A percentile compares a stretch with the other conserved stretches of the same genome.
These are phyloP conservation scores for Corydoras sp. DNA, from an alignment of 2,113 vertebrate genomes.

Conservation along the genomic window DNA sequence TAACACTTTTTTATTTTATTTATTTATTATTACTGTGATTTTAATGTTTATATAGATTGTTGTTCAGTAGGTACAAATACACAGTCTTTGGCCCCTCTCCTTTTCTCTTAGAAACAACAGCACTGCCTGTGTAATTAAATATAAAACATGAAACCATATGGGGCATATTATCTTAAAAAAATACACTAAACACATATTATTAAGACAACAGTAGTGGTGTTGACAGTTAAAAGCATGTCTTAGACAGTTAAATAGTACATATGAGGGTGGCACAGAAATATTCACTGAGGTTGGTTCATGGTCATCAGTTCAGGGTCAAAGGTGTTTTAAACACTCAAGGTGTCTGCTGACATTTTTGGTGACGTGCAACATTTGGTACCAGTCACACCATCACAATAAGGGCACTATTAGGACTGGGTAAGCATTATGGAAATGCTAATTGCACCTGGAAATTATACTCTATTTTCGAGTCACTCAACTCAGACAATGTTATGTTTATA, in stretches of 20 bases:
- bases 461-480: slow-evolving; percentile 3
- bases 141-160: too few species aligned
- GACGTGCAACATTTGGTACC: slow-evolving; percentile 32
- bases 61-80: too few species aligned
- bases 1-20: too few species aligned
- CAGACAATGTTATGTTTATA: too few species aligned
- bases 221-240: slow-evolving; percentile 3
- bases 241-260: slow-evolving; percentile 18
- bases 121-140: too few species aligned
- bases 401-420: slow-evolving; percentile 11
- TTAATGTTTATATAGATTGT: too few species aligned
- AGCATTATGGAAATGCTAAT: slow-evolving; percentile 1
- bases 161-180: too few species aligned
- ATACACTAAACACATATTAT: background rate
- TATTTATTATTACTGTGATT: too few species aligned
- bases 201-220: slow-evolving; percentile 4
- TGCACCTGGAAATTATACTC: slow-evolving; percentile 1
- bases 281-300: slow-evolving; percentile 6
- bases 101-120: too few species aligned
- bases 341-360: slow-evolving; percentile 31
- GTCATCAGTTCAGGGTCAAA: slow-evolving; percentile 35
- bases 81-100: too few species aligned
- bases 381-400: slow-evolving; percentile 26
- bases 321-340: slow-evolving; percentile 27
- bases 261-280: background rate